These are phyloP conservation scores for Drosophila pseudotalamancana DNA, from an alignment of 2,888 invertebrate genomes.

Conservation along the genomic window DNA sequence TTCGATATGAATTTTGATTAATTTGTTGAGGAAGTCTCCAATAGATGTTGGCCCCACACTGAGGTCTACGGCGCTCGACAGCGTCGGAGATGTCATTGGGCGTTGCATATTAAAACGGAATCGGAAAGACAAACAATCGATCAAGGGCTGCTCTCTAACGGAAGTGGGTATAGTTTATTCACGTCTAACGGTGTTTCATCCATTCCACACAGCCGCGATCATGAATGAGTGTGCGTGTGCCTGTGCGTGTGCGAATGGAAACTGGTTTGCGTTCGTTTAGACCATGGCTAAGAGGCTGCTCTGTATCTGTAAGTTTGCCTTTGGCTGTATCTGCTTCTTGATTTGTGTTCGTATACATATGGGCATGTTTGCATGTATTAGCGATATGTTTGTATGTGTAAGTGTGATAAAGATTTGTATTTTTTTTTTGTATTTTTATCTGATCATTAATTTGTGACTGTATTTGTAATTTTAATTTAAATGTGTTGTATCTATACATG, in stretches of 20 bases:
- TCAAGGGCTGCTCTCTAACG: slow-evolving; percentile 37
- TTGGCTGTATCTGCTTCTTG: not conserved
- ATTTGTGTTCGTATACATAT: not conserved
- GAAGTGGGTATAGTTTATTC: slow-evolving; percentile 66
- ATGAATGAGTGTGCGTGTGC: slow-evolving; percentile 28
- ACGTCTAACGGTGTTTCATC: slow-evolving; percentile 66
- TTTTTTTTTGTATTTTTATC: too few relatives aligned
- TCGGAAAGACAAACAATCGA: slow-evolving; percentile 31
- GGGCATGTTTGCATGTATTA: too few relatives aligned
- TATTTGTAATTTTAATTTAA: too few relatives aligned
- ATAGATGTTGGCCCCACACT: slow-evolving; percentile 27
- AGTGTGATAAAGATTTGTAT: too few relatives aligned
- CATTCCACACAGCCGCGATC: slow-evolving; percentile 6
- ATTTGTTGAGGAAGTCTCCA: slow-evolving; percentile 64
- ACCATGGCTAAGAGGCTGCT: slow-evolving; percentile 25
- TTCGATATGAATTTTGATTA: slow-evolving; percentile 43
- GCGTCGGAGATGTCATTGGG: slow-evolving; percentile 47
- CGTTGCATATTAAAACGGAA: slow-evolving; percentile 49
- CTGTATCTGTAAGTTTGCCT: not conserved
- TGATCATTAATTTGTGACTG: too few relatives aligned
- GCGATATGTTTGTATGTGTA: too few relatives aligned
- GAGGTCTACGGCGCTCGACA: slow-evolving; percentile 10
- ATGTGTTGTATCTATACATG: too few relatives aligned
- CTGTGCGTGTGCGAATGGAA: too few relatives aligned
- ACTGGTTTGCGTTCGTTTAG: slow-evolving; percentile 60